phyloP scores from a whole-genome alignment of 2,797 vertebrate genomes.

The Acanthurus lineatus region DNA sequence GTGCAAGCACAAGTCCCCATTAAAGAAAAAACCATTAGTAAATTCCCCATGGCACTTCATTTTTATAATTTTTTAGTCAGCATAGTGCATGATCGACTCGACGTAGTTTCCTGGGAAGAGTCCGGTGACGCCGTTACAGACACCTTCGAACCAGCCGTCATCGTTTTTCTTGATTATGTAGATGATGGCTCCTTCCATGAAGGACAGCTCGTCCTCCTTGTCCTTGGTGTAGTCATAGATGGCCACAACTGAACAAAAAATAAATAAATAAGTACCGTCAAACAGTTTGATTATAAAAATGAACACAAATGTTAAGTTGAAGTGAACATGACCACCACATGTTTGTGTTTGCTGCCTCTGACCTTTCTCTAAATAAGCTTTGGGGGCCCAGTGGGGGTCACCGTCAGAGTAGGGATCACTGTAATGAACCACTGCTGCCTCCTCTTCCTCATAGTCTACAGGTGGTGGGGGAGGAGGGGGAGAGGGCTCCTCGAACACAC shows the following conservation, averaged over 20 bases:
- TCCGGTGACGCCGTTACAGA: constrained; percentile 96
- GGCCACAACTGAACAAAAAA: constrained; percentile 90
- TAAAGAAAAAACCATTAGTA: constrained; percentile 49
- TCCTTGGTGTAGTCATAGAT: constrained; percentile 99
- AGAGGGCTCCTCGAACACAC: constrained; percentile 94
- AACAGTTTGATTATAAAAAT: neutral
- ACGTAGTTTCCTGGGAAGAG: constrained; percentile 99
- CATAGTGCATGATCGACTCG: constrained; percentile 99
- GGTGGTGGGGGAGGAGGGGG: constrained; percentile 97
- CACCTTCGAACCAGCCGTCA: constrained; percentile 98
- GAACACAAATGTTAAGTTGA: neutral
- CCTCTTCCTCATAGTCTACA: constrained; percentile 98
- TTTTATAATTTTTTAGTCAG: constrained; percentile 90
- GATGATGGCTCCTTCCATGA: constrained; percentile 99
- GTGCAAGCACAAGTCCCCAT: constrained; percentile 43
- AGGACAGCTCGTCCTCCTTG: constrained; percentile 98
- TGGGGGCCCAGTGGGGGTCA: constrained; percentile 98
- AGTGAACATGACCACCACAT: no score
- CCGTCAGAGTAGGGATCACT: constrained; percentile 97
- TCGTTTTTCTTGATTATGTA: constrained; percentile 99
- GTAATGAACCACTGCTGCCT: constrained; percentile 95
- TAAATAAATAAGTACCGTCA: neutral
- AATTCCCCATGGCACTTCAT: constrained; percentile 77
- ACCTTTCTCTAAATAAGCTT: constrained; percentile 98
- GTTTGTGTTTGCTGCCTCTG: neutral